Evolutionary conservation across 2,888 invertebrate species (phyloP).

Genomic region (Mesopsocus fuscifrons): DNA sequence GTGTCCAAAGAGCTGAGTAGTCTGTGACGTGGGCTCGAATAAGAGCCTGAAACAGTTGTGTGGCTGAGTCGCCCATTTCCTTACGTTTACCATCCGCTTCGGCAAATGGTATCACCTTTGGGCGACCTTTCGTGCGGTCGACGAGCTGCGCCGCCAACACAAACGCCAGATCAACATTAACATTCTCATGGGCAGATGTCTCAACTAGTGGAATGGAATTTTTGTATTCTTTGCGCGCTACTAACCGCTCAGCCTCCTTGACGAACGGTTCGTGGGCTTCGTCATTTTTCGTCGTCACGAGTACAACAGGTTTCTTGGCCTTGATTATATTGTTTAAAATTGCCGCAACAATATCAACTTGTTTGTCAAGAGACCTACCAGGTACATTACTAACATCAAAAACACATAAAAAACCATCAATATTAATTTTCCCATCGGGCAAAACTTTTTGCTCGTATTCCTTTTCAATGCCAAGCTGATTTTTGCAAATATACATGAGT

Average conservation of each 20-base stretch:
- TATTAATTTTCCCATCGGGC: constrained; percentile 77
- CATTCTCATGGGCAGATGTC: constrained; percentile 88
- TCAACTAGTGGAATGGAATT: constrained; percentile 76
- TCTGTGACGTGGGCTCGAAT: constrained; percentile 47
- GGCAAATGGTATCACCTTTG: constrained; percentile 48
- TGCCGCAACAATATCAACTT: constrained; percentile 68
- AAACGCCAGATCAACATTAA: constrained; percentile 88
- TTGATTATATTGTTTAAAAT: constrained; percentile 74
- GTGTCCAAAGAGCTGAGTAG: constrained; percentile 66
- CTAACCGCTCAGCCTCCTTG: constrained; percentile 73
- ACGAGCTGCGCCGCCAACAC: constrained; percentile 79
- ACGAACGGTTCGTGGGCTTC: constrained; percentile 74
- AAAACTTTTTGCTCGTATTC: constrained; percentile 87
- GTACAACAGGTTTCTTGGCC: constrained; percentile 85
- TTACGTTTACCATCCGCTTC: constrained; percentile 75
- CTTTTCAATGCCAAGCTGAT: constrained; percentile 92
- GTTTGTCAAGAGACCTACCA: constrained; percentile 76
- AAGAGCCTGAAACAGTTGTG: constrained; percentile 74
- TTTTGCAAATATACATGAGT: constrained; percentile 97
- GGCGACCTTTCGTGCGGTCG: constrained; percentile 68
- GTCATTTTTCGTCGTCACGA: constrained; percentile 92
- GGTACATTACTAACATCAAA: constrained; percentile 92
- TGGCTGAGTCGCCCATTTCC: constrained; percentile 75
- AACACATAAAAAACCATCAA: constrained; percentile 90
- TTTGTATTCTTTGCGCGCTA: constrained; percentile 81